Evolutionary conservation across 1,140 invertebrate species (phyloP).

Genomic region (Drosophila watanabei): DNA sequence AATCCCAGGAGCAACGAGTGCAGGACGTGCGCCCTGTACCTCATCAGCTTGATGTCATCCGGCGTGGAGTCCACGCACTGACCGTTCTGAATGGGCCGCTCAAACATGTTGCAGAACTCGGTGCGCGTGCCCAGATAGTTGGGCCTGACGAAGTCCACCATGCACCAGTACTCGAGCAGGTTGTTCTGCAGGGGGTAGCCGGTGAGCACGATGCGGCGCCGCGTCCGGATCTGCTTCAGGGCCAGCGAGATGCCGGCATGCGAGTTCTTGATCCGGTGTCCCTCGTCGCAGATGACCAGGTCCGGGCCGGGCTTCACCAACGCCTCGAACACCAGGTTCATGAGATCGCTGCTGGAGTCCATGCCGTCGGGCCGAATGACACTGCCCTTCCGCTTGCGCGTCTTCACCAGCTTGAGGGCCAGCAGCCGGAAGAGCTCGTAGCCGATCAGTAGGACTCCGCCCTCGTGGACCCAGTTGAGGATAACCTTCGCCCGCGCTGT

Average conservation of each 20-base stretch:
- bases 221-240: slow-evolving; percentile 96
- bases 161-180: slow-evolving; percentile 97
- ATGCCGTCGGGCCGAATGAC: slow-evolving; percentile 87
- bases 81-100: slow-evolving; percentile 97
- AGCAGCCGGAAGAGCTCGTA: slow-evolving; percentile 98
- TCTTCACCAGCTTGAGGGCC: slow-evolving; percentile 90
- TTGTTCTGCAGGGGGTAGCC: slow-evolving; percentile 99
- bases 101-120: slow-evolving; percentile 98
- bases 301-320: slow-evolving; percentile 97
- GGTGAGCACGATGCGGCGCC: slow-evolving; percentile 95
- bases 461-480: slow-evolving; percentile 93
- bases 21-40: slow-evolving; percentile 95
- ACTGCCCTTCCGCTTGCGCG: slow-evolving; percentile 77
- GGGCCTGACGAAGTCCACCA: slow-evolving; percentile 98
- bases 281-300: slow-evolving; percentile 97
- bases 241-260: slow-evolving; percentile 97
- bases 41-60: slow-evolving; percentile 95
- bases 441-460: slow-evolving; percentile 98
- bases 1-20: slow-evolving; percentile 96
- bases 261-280: slow-evolving; percentile 98
- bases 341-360: slow-evolving; percentile 93
- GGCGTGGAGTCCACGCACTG: slow-evolving; percentile 97
- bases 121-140: slow-evolving; percentile 97
- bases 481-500: slow-evolving; percentile 92
- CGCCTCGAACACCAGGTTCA: slow-evolving; percentile 94